These are phyloP conservation scores for Calliscelio sp. DNA, from an alignment of 2,888 invertebrate species.

Conservation along the genomic window DNA sequence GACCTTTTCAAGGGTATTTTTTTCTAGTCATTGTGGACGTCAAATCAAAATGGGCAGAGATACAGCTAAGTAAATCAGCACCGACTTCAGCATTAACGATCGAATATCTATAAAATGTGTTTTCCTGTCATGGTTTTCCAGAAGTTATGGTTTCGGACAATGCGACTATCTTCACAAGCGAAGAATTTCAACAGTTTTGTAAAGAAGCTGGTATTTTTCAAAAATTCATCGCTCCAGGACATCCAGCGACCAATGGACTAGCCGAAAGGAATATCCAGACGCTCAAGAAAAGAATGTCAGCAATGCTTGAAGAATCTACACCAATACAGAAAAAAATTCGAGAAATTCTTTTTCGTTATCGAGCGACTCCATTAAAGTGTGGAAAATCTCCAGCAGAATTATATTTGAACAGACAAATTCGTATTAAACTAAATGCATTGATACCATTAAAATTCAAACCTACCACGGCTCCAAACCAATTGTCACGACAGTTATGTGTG, in stretches of 20 bases:
- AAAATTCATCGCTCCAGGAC: constrained; percentile 57
- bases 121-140: constrained; percentile 70
- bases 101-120: constrained; percentile 62
- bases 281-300: constrained; percentile 21
- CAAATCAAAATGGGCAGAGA: constrained; percentile 75
- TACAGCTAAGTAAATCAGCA: constrained; percentile 58
- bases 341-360: constrained; percentile 56
- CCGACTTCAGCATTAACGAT: not conserved
- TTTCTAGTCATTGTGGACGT: constrained; percentile 73
- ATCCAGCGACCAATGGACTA: constrained; percentile 59
- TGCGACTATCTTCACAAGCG: constrained; percentile 69
- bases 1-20: constrained; percentile 64
- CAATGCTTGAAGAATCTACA: constrained; percentile 23
- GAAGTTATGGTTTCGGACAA: constrained; percentile 72
- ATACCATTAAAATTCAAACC: constrained; percentile 5
- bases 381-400: constrained; percentile 21
- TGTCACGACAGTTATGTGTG: constrained; percentile 24
- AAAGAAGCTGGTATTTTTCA: constrained; percentile 27
- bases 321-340: constrained; percentile 28
- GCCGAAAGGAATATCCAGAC: constrained; percentile 60
- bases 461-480: no score
- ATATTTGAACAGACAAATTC: constrained; percentile 3
- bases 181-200: constrained; percentile 55
- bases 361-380: constrained; percentile 28
- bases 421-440: not conserved